Base-by-base conservation (phyloP, 2,113 vertebrate genomes). In the Solea senegalensis region DNA sequence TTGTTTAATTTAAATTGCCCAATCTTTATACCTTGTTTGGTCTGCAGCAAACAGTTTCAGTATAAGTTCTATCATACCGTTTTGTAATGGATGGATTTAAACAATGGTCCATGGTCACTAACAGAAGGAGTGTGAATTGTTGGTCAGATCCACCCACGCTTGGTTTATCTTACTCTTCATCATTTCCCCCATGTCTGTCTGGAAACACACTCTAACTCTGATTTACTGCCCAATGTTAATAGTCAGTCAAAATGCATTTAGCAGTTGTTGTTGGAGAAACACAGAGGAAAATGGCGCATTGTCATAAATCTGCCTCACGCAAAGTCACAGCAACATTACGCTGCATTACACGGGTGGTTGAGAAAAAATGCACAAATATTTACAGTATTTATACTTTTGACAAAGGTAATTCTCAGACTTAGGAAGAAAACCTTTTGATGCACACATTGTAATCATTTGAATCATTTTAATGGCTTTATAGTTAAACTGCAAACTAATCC, bases 161-260 rank as follows among this genome's bases (percentile, higher is more conserved):
- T 72, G 15, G 68, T 63, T 65, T 9, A 7, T 69, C 44, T 67
- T 69, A 16, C 65, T 65, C 46, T 69, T 71, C 15, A 78, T 74
- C 76, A 68, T 64, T 72, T 74, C 74, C 61, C 65, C 65, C 12
- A 49, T 75, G 62, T 80, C 77, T 63, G 13, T 72, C 61, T 64
- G 62, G 58, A 78, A 72, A 74, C 66, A 66, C 65, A 62, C 75
- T 76, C 61, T 56, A 59, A 69, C 73, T 76, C 68, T 88, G 86
- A 91, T 86, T 89, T 89, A 90, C 72, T 76, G 80, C 63, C 68
- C 15, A 13, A 40, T 56, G 65, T 61, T 72, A 70, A 85, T 88
- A 83, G 90, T 90, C 83, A 83, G 76, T 91, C 86, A 90, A 89
- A 89, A 89, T 85, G 84, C 82, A 90, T 90, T 90, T 88, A 90